Conservation (phyloP, 2,888 invertebrate species). For the Leucophenga montana region DNA sequence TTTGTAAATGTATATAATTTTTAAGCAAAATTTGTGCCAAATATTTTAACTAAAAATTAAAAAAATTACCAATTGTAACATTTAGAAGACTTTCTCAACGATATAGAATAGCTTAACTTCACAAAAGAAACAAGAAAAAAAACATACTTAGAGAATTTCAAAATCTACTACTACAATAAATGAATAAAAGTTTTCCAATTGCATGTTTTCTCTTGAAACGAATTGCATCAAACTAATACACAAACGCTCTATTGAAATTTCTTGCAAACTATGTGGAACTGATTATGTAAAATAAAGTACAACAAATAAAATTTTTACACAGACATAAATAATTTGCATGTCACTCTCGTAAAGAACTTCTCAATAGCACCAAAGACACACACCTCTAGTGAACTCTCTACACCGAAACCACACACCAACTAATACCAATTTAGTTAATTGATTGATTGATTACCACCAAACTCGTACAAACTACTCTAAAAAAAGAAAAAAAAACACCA, state of each 20-base stretch:
- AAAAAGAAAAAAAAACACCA: background rate
- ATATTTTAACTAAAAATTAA: conserved; percentile 24
- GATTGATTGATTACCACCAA: conserved; percentile 1
- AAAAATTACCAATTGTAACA: no score
- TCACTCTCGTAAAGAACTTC: conserved; percentile 10
- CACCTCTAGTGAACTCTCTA: conserved; percentile 3
- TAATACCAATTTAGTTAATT: conserved; percentile 36
- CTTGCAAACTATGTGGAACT: no score
- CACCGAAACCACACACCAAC: conserved; percentile 38
- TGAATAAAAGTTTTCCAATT: no score
- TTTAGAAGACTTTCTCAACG: background rate
- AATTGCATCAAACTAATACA: background rate
- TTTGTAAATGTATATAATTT: conserved; percentile 39
- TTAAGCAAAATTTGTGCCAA: conserved; percentile 11
- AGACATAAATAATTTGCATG: conserved; percentile 6
- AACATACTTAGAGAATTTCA: no score
- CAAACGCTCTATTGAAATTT: background rate
- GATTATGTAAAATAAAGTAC: background rate
- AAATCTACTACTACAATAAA: no score
- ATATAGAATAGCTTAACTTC: no score
- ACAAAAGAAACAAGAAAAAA: no score
- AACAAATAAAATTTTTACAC: background rate
- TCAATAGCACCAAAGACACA: conserved; percentile 7
- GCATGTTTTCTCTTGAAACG: no score
- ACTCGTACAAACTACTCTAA: conserved; percentile 30